Percentiles rank a stretch among this genome's conserved stretches.
Evolutionary conservation across 2,113 vertebrate species (phyloP).

Genomic region (Boulengerochromis microlepis): DNA sequence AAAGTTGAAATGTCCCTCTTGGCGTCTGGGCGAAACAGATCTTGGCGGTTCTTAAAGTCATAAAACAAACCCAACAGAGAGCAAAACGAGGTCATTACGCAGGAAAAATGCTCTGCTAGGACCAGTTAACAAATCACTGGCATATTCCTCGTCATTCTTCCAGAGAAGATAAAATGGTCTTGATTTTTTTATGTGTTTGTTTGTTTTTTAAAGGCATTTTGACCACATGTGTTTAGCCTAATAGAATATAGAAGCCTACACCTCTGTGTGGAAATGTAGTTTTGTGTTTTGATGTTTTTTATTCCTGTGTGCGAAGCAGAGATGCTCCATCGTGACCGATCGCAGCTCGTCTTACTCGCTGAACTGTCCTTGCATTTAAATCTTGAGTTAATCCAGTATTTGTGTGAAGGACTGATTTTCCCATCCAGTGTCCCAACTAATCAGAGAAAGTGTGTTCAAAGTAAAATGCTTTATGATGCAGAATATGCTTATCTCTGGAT

Average conservation of each 20-base stretch:
- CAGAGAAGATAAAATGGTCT: background rate
- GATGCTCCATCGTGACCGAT: background rate
- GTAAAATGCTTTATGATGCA: background rate
- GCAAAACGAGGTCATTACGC: background rate
- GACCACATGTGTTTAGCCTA: background rate
- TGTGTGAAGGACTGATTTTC: background rate
- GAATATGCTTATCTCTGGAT: background rate
- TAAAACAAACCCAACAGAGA: slow-evolving; percentile 29
- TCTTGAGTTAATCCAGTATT: background rate
- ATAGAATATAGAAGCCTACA: background rate
- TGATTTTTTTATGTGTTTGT: background rate
- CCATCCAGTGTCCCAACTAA: background rate
- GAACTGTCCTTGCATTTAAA: background rate
- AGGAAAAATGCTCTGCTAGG: slow-evolving; percentile 16
- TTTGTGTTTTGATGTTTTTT: background rate
- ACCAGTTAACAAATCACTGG: background rate
- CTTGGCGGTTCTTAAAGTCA: slow-evolving; percentile 5
- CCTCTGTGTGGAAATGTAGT: background rate
- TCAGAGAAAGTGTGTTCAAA: background rate
- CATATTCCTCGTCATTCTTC: background rate
- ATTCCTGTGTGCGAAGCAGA: background rate
- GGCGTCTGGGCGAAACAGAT: slow-evolving; percentile 9
- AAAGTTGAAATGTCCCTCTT: slow-evolving; percentile 22
- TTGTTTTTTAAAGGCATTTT: background rate
- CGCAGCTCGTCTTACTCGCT: background rate